Evolutionary conservation across 2,797 vertebrate genomes (phyloP), one percentile per base, ranked within the genome.

Genomic region (Enoplosus armatus): DNA sequence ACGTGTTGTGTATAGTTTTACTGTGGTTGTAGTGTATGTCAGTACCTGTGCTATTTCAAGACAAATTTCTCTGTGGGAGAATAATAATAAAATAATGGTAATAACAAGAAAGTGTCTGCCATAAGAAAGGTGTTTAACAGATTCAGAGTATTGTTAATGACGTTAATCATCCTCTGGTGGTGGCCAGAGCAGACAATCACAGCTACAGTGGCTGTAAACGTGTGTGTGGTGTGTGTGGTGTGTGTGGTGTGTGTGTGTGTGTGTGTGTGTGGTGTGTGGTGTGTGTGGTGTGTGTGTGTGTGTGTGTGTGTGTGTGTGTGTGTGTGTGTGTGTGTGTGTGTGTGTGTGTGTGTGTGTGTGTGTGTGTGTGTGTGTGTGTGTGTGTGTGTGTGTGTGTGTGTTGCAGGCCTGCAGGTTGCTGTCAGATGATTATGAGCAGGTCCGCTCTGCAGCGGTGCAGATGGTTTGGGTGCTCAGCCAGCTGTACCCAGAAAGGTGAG

Each of bases 401-500:
- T 78, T 83, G n/a, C 89, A 99, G 98, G 97, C 97, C 58, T 99
- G 98, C 92, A 95, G 97, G 83, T 88, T 99, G 78, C 89, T 99
- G 77, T 96, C 96, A 0, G 98, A 99, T 53, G 98, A 99, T 80
- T 99, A 97, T 0, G 98, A 99, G 84, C 98, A 99, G 93, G 98
- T 99, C 6, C 98, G 98, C 26, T 99, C 98, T 18, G 97, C 96
- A 7, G 97, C 98, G 0, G 98, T 99, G 33, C 97, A 98, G 92
- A 97, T 99, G 24, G 97, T 97, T 33, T 99, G 97, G 97, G 97
- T 99, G 71, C 95, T 99, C 65, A 99, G 98, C 71, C 97, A 99
- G 24, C 95, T 98, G 4, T 99, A 99, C 84, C 96, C 98, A 11
- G 98, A 99, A 82, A 99, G 98, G 98, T 98, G 90, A 10, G 92